A percentile compares a stretch with the other conserved stretches of the same genome.
Evolutionary conservation across 2,888 invertebrate genomes (phyloP).

Genomic region (Morinoia aosen): DNA sequence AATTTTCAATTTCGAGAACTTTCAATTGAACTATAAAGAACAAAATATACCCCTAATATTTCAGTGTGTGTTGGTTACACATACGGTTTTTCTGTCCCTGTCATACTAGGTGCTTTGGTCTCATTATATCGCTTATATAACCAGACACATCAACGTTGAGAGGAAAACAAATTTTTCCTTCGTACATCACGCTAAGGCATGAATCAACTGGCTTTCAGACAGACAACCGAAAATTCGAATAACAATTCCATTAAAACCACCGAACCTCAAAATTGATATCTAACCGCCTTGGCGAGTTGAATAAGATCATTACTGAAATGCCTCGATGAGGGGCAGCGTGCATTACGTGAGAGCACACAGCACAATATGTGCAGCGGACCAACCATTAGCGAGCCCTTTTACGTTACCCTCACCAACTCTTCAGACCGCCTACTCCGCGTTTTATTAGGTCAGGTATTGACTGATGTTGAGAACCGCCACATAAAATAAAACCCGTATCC

Average conservation of each 20-base stretch:
- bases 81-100: not conserved
- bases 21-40: not conserved
- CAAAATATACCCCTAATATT: not conserved
- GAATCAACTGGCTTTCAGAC: not conserved
- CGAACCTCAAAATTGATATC: not conserved
- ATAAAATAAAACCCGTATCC: conserved; percentile 19
- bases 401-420: not conserved
- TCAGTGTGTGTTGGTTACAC: not conserved
- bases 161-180: not conserved
- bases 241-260: not conserved
- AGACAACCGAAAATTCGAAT: not conserved
- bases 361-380: not conserved
- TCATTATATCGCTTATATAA: too few species aligned
- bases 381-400: not conserved
- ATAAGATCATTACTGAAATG: not conserved
- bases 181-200: not conserved
- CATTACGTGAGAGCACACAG: not conserved
- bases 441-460: not conserved
- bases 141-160: not conserved
- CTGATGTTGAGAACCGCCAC: not conserved
- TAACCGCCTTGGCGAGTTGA: not conserved
- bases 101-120: too few species aligned
- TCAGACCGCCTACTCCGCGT: not conserved
- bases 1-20: too few species aligned
- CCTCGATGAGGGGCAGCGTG: not conserved